Evolutionary conservation across 2,113 vertebrate genomes (phyloP).

Genomic region (Chloroceryle aenea): DNA sequence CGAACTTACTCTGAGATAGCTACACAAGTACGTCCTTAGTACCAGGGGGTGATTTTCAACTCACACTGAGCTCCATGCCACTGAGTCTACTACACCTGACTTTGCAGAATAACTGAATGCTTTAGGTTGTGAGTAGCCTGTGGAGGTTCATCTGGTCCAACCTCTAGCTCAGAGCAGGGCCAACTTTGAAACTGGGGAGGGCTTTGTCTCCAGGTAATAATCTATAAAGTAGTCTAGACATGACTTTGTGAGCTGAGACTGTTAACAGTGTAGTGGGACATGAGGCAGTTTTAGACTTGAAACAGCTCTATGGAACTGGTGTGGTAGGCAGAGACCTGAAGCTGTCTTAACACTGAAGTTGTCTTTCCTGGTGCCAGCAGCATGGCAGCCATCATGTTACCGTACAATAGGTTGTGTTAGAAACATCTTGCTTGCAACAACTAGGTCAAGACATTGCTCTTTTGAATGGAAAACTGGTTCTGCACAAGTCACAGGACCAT

Average conservation of each 20-base stretch:
- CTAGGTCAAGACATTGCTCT: background rate
- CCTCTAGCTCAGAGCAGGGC: background rate
- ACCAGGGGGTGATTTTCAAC: background rate
- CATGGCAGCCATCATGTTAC: background rate
- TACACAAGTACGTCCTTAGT: background rate
- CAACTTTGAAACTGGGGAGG: background rate
- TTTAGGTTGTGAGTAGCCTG: background rate
- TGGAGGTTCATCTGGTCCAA: background rate
- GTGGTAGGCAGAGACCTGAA: background rate
- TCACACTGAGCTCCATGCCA: background rate
- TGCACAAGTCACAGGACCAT: background rate
- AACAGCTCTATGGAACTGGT: background rate
- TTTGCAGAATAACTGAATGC: background rate
- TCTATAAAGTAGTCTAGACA: background rate
- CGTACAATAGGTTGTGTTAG: background rate
- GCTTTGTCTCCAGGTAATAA: background rate
- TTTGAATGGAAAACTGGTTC: background rate
- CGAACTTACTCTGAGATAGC: background rate
- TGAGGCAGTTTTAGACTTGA: background rate
- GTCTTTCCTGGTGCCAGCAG: background rate
- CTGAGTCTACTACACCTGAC: background rate
- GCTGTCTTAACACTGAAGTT: background rate
- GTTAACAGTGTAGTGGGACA: background rate
- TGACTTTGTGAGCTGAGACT: background rate
- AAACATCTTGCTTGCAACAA: background rate